Conservation (phyloP, 2,113 vertebrate genomes). For the Halcyon malimbica region DNA sequence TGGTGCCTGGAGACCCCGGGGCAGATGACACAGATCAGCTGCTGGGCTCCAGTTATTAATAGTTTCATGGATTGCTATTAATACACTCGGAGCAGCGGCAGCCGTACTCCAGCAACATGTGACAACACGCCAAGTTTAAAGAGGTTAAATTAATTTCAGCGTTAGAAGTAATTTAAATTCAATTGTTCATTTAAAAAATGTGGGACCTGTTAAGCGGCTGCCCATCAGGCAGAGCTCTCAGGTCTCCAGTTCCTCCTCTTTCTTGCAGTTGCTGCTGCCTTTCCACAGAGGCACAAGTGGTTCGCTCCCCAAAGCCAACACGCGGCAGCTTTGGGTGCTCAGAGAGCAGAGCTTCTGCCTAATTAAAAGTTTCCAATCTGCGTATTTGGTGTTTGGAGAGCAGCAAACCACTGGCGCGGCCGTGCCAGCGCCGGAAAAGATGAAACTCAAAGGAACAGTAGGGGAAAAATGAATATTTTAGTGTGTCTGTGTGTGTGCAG, state of each 20-base stretch:
- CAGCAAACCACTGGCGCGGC: background rate
- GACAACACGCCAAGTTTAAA: background rate
- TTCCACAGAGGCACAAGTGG: accelerated
- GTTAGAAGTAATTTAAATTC: background rate
- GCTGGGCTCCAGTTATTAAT: background rate
- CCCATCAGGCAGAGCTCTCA: background rate
- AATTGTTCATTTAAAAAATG: background rate
- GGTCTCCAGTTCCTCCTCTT: background rate
- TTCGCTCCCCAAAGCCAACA: accelerated
- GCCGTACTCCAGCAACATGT: background rate
- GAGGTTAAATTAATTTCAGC: background rate
- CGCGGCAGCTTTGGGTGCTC: accelerated
- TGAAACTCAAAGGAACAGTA: background rate
- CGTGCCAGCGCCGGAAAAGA: background rate
- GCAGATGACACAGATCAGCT: background rate
- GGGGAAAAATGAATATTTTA: background rate
- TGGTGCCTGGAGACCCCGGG: background rate
- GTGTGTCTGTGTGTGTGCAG: background rate
- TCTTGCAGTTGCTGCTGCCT: background rate
- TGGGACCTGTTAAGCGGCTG: background rate
- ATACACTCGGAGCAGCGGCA: background rate
- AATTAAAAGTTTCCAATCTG: background rate
- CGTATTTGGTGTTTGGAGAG: background rate
- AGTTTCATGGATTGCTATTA: background rate
- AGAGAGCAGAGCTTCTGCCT: background rate